A percentile compares a stretch with the other conserved stretches of the same genome.
Conservation (phyloP, 2,888 invertebrate genomes). For the Aphodius granarius region DNA sequence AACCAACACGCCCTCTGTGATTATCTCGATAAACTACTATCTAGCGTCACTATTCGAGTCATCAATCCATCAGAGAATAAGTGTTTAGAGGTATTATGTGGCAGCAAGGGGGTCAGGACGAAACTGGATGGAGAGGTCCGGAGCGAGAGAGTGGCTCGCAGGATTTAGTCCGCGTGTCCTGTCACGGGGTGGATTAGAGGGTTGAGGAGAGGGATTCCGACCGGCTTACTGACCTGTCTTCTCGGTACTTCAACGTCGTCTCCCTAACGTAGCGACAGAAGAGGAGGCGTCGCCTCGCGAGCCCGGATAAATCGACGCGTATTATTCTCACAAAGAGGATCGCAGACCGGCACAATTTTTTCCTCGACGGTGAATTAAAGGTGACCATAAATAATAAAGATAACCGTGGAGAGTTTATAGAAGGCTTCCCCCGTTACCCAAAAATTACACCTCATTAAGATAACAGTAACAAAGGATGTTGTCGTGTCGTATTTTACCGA, state of each 20-base stretch:
- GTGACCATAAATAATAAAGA: background rate
- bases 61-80: background rate
- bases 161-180: constrained; percentile 6
- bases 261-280: background rate
- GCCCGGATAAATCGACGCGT: background rate
- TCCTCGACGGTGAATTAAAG: background rate
- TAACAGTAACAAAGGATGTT: background rate
- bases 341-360: background rate
- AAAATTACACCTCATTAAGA: background rate
- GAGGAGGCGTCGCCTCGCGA: background rate
- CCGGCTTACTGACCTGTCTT: constrained; percentile 13
- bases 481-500: background rate
- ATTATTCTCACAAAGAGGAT: background rate
- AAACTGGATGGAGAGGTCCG: background rate
- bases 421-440: background rate
- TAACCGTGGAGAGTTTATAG: background rate
- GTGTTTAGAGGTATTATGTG: background rate
- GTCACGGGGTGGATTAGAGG: constrained; percentile 12
- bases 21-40: background rate
- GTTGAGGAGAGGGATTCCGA: constrained; percentile 3
- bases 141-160: background rate
- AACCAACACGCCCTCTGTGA: background rate
- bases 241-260: background rate
- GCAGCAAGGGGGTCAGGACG: background rate
- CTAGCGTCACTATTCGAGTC: background rate